A percentile compares a stretch with the other conserved stretches of the same genome.
Conservation (phyloP, 2,113 vertebrate genomes). For the Podiceps cristatus region DNA sequence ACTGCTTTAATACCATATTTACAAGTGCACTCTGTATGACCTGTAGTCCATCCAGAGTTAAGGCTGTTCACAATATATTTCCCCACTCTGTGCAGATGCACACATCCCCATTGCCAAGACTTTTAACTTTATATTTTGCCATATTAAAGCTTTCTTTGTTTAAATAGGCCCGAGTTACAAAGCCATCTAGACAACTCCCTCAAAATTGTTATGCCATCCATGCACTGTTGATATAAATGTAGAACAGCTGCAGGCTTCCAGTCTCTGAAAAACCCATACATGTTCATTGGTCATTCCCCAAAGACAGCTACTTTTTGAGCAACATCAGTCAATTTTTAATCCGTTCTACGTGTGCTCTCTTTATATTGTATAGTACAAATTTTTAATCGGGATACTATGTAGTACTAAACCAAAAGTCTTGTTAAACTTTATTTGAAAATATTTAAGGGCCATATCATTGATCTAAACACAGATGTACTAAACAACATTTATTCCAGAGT, state of each 20-base stretch:
- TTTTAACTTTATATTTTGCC: background rate
- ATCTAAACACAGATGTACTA: background rate
- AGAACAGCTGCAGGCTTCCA: background rate
- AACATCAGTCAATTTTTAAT: background rate
- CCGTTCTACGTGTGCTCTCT: background rate
- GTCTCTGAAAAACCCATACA: background rate
- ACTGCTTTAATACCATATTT: background rate
- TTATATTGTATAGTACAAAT: background rate
- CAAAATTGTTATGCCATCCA: background rate
- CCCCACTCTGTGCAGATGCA: background rate
- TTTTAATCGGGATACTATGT: background rate
- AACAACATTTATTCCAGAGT: background rate
- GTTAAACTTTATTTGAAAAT: background rate
- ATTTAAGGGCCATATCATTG: background rate
- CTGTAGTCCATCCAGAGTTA: background rate
- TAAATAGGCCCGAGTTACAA: background rate
- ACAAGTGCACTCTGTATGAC: no score
- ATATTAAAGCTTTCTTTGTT: background rate
- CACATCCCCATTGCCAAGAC: background rate
- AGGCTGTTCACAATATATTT: background rate
- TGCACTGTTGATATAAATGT: background rate
- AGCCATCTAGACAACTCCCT: background rate
- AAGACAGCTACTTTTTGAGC: background rate
- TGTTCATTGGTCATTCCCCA: background rate
- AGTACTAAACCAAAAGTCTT: background rate